Evolutionary conservation across 2,797 vertebrate species (phyloP).

Genomic region (Nasua narica): DNA sequence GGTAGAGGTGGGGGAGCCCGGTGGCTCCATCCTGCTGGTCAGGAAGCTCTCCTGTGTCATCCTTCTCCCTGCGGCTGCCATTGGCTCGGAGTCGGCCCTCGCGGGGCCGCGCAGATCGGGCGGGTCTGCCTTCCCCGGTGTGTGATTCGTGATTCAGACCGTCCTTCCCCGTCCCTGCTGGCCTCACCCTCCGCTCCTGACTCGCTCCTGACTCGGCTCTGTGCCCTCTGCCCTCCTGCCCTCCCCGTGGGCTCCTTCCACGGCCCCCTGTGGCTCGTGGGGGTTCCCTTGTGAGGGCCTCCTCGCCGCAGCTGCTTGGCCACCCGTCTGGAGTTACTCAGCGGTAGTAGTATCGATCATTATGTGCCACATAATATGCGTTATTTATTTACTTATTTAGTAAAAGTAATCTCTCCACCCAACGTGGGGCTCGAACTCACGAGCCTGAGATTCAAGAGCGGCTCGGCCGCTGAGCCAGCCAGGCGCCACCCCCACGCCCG

Average conservation of each 20-base stretch:
- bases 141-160: slow-evolving; percentile 55
- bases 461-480: background rate
- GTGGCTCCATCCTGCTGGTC: background rate
- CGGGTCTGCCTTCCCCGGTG: slow-evolving; percentile 23
- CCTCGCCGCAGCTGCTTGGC: background rate
- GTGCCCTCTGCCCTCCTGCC: background rate
- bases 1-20: background rate
- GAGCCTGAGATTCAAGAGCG: background rate
- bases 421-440: background rate
- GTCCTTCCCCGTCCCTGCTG: background rate
- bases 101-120: slow-evolving; percentile 8
- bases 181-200: slow-evolving; percentile 24
- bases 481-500: background rate
- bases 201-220: slow-evolving; percentile 42
- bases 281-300: background rate
- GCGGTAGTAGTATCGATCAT: no score
- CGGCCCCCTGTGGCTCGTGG: rapidly evolving
- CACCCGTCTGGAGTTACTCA: background rate
- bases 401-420: background rate
- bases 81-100: slow-evolving; percentile 46
- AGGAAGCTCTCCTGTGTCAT: slow-evolving; percentile 23
- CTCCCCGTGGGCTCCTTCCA: background rate
- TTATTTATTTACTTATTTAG: background rate
- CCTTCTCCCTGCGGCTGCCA: background rate
- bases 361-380: no score